Percentiles rank a stretch among this genome's conserved stretches.
Conservation (phyloP, 2,797 vertebrate genomes). For the Aratinga solstitialis region DNA sequence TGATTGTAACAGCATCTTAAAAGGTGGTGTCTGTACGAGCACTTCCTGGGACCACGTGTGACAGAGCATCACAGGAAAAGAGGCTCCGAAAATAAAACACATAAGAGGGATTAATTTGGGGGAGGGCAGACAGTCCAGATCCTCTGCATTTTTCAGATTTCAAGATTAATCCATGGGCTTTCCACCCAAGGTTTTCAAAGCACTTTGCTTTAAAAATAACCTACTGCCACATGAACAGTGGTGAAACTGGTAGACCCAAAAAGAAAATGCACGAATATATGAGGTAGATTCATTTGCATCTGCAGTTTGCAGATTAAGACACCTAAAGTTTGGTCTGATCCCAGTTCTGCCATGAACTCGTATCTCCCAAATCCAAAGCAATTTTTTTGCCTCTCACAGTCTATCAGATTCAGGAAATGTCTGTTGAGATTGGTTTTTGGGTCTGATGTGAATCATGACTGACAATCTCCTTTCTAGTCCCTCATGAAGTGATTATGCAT, state of each 20-base stretch:
- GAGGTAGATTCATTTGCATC: not conserved
- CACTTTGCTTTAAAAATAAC: not conserved
- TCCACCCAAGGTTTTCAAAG: not conserved
- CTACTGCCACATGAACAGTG: not conserved
- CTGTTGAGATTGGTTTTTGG: not conserved
- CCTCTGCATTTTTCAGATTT: not conserved
- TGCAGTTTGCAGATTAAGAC: not conserved
- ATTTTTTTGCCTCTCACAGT: not conserved
- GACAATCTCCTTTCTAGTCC: not conserved
- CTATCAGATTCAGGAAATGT: not conserved
- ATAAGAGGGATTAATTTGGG: not conserved
- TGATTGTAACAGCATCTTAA: not conserved
- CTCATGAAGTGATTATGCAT: not conserved
- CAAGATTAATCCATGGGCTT: not conserved
- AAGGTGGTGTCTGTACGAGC: not conserved
- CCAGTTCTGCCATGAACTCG: not conserved
- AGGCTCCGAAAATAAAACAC: not conserved
- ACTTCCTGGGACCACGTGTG: not conserved
- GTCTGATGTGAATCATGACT: not conserved
- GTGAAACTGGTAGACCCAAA: not conserved
- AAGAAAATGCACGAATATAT: not conserved
- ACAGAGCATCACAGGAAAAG: not conserved
- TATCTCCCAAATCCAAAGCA: not conserved
- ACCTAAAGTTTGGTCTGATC: not conserved
- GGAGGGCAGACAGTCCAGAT: not conserved